Evolutionary conservation across 1,140 invertebrate genomes (phyloP), one percentile per base, ranked within the genome.

Genomic region (Drosophila jambulina): DNA sequence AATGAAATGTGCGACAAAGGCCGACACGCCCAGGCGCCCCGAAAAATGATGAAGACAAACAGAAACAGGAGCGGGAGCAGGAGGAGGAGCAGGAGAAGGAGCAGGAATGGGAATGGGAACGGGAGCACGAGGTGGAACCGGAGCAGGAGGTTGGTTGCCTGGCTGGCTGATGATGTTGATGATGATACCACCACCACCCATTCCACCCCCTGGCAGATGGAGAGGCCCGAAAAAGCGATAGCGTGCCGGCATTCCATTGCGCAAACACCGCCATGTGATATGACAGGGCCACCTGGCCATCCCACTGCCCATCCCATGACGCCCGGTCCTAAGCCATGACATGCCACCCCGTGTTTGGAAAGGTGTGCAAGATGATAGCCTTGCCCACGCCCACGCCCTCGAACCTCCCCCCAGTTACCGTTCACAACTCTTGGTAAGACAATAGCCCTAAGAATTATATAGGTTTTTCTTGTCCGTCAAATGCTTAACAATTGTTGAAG

Each of bases 261-360:
- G 85, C 80, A 87, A 87, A 87, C 83, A 88, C 49, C 67, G 83
- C 84, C 84, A 88, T 74, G 82, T 80, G 83, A 87, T 87, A 87
- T 88, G 84, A 80, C 72, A 74, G 65, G 34, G 65, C 75, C 61
- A 75, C 67, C 69, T 72, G 67, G 69, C 53, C 68, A 69, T 45
- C 48, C 64, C 48, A 49, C 53, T 25, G 63, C 63, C 67, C 51
- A 64, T 32, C 15, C 12, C 43, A 49, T 13, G 27, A 5, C 21
- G 7, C 12, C 13, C 51, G 21, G 38, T 19, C 65, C 63, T 45
- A 62, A 27, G n/a, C 53, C 61, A 27, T 32, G n/a, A 34, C 43
- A 68, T 36, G 36, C 54, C 68, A 60, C 68, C 70, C 68, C 32
- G 53, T 43, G 23, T 72, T 74, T 74, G 68, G 68, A 74, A 74